phyloP scores from a whole-genome alignment of 2,888 invertebrate species.

The Schizotus pectinicornis region DNA sequence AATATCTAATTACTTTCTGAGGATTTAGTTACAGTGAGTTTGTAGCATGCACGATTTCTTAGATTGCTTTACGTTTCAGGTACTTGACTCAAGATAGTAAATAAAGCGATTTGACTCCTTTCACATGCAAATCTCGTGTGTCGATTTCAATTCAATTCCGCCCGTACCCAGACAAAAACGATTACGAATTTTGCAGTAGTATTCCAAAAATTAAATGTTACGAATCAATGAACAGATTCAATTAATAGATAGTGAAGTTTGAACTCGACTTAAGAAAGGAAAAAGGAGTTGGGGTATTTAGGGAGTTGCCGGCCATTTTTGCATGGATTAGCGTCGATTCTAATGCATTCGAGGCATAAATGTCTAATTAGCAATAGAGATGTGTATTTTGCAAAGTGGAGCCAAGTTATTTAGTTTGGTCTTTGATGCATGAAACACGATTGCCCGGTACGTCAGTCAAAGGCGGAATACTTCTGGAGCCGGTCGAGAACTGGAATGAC shows the following conservation, averaged over 20 bases:
- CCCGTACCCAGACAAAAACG: background rate
- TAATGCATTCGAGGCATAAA: constrained; percentile 7
- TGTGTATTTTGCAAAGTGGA: constrained; percentile 25
- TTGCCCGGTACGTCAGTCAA: constrained; percentile 45
- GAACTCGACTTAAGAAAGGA: too few species aligned
- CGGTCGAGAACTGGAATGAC: background rate
- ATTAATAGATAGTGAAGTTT: too few species aligned
- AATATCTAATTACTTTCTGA: too few species aligned
- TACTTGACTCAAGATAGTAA: too few species aligned
- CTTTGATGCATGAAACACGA: constrained; percentile 46
- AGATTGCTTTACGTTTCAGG: too few species aligned
- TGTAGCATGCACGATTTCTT: too few species aligned
- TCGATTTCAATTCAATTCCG: too few species aligned
- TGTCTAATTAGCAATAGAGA: constrained; percentile 22
- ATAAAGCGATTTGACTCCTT: too few species aligned
- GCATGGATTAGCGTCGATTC: background rate
- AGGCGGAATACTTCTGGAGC: constrained; percentile 28
- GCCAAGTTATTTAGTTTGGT: constrained; percentile 31
- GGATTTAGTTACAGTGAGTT: too few species aligned
- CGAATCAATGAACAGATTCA: too few species aligned
- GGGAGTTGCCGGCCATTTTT: background rate
- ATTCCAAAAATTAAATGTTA: too few species aligned
- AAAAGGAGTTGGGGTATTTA: background rate
- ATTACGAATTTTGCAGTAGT: background rate
- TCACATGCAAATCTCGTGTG: too few species aligned